These are phyloP conservation scores for Agrypnus murinus DNA, from an alignment of 2,888 invertebrate genomes.

Conservation along the genomic window DNA sequence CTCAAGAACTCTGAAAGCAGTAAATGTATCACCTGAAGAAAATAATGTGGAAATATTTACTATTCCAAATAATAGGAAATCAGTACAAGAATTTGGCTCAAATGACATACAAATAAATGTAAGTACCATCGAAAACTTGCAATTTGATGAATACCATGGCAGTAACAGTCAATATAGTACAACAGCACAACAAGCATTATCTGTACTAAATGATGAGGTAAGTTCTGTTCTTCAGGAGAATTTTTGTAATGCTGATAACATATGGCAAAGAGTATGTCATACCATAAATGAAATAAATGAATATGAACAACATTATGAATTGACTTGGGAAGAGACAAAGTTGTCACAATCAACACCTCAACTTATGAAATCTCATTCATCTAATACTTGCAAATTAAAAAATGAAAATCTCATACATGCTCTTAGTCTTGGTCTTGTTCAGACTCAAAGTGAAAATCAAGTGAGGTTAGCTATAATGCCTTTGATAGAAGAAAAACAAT, in stretches of 20 bases:
- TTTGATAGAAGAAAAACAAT: background rate
- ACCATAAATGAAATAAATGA: conserved; percentile 55
- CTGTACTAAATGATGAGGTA: conserved; percentile 57
- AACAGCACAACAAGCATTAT: conserved; percentile 44
- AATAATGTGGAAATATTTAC: background rate
- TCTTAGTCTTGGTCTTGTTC: conserved; percentile 26
- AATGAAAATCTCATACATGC: background rate
- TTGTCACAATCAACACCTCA: conserved; percentile 1
- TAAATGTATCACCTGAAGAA: background rate
- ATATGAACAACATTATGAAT: conserved; percentile 20
- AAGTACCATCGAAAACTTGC: too few species aligned
- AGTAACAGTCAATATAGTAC: conserved; percentile 26
- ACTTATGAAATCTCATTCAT: background rate
- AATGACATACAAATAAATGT: background rate
- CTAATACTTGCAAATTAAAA: background rate
- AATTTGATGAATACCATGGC: too few species aligned
- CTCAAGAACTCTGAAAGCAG: background rate
- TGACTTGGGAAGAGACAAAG: background rate
- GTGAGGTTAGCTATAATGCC: conserved; percentile 17
- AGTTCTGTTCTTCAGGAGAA: conserved; percentile 57
- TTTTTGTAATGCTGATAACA: conserved; percentile 56
- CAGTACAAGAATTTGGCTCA: background rate
- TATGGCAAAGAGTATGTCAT: conserved; percentile 54
- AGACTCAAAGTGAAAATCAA: conserved; percentile 41
- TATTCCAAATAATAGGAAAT: background rate